Conservation (phyloP, 1,140 invertebrate genomes). For the Zaprionus ghesquierei region DNA sequence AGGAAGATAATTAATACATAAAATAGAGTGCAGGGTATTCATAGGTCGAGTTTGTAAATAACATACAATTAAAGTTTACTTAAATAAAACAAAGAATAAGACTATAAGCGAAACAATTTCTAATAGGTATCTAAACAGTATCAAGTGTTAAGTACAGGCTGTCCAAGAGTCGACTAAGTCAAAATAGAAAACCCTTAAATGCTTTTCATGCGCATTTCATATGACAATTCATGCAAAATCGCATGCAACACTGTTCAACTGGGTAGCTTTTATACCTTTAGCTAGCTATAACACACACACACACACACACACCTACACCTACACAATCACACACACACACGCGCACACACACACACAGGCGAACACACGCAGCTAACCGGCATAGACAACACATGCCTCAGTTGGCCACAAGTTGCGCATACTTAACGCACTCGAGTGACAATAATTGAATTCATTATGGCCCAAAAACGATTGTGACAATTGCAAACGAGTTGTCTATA, state of each 20-base stretch:
- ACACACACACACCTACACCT: not conserved
- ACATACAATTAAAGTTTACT: not conserved
- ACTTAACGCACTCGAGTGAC: slow-evolving; percentile 80
- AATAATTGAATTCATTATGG: slow-evolving; percentile 81
- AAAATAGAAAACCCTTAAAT: too few species aligned
- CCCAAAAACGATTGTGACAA: slow-evolving; percentile 48
- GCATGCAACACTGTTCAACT: not conserved
- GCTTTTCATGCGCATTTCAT: not conserved
- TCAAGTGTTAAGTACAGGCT: too few species aligned
- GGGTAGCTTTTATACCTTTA: not conserved
- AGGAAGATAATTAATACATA: too few species aligned
- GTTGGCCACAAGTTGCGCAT: slow-evolving; percentile 59
- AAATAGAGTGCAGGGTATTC: too few species aligned
- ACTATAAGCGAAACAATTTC: too few species aligned
- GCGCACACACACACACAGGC: not conserved
- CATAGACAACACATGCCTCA: slow-evolving; percentile 27
- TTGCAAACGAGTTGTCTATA: slow-evolving; percentile 44
- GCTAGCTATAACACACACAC: not conserved
- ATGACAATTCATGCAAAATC: not conserved
- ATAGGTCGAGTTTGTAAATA: not conserved
- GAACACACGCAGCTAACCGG: not conserved
- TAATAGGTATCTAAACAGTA: too few species aligned
- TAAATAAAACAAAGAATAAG: too few species aligned
- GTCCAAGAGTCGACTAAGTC: too few species aligned
- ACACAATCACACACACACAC: not conserved